Conservation (phyloP, 2,888 invertebrate genomes). For the Apoda limacodes region DNA sequence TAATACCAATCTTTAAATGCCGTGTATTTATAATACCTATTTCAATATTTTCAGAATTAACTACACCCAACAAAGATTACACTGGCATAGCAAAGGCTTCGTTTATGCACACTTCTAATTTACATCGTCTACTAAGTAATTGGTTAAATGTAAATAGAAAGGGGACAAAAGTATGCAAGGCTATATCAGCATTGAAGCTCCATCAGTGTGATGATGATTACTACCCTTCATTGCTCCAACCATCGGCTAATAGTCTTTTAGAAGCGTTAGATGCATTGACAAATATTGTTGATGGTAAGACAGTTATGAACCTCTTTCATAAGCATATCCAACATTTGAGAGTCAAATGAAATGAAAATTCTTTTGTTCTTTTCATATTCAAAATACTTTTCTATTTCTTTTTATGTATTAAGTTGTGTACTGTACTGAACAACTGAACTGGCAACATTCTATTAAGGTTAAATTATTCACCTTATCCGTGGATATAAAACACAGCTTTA, state of each 20-base stretch:
- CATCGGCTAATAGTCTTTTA: constrained; percentile 35
- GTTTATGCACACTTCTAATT: constrained; percentile 42
- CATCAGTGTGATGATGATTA: constrained; percentile 43
- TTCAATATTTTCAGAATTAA: constrained; percentile 35
- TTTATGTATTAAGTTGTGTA: no score
- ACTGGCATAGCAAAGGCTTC: constrained; percentile 48
- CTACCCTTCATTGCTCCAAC: constrained; percentile 40
- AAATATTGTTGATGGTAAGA: constrained; percentile 39
- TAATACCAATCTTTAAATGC: no score
- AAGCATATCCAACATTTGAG: no score
- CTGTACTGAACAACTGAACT: no score
- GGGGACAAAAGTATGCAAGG: constrained; percentile 39
- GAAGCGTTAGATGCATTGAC: constrained; percentile 34
- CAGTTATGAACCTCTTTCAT: constrained; percentile 2
- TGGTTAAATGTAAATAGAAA: constrained; percentile 44
- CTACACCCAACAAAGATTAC: constrained; percentile 40
- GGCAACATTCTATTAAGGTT: no score
- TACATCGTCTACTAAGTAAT: constrained; percentile 37
- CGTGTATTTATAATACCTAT: no score
- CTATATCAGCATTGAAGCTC: constrained; percentile 39
- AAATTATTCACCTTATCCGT: no score
- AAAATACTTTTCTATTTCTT: no score
- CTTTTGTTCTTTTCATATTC: no score
- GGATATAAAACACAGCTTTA: no score
- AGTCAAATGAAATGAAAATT: no score